Percentiles rank a stretch among this genome's conserved stretches.
Evolutionary conservation across 64 coral and sea anemone species (phyloP).

Genomic region (Astreopora myriophthalma): DNA sequence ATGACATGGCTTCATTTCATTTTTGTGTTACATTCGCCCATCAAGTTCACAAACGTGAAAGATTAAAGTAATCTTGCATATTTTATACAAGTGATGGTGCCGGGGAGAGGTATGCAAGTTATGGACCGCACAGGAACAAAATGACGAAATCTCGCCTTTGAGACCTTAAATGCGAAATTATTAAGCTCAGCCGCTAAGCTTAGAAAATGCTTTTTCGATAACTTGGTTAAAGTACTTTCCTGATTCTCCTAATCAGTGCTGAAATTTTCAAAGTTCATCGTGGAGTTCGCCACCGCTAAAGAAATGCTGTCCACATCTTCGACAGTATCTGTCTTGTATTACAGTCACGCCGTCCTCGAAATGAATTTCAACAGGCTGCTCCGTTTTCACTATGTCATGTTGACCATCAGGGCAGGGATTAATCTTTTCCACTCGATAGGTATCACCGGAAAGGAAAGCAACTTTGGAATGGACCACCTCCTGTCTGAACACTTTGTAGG

Average conservation of each 20-base stretch:
- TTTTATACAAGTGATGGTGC: no score
- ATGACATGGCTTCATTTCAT: no score
- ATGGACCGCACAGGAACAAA: no score
- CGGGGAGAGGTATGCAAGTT: no score
- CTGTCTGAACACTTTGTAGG: conserved; percentile 57
- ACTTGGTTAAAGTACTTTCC: not conserved
- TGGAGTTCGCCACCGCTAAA: not conserved
- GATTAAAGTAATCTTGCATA: no score
- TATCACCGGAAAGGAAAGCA: conserved; percentile 72
- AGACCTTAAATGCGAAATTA: no score
- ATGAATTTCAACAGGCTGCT: conserved; percentile 68
- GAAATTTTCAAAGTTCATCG: conserved; percentile 40
- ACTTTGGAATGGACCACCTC: conserved; percentile 57
- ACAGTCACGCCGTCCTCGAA: conserved; percentile 63
- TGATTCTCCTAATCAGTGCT: not conserved
- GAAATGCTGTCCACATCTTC: conserved; percentile 82
- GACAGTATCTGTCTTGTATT: conserved; percentile 77
- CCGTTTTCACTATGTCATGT: conserved; percentile 73
- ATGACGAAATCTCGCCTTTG: no score
- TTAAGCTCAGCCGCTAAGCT: no score
- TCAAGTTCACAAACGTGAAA: no score
- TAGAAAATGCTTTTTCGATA: not conserved
- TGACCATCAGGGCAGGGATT: conserved; percentile 62
- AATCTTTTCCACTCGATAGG: conserved; percentile 66
- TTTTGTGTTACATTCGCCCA: no score